A percentile compares a stretch with the other conserved stretches of the same genome.
Conservation (phyloP, 2,797 vertebrate species). For the Acomys russatus region DNA sequence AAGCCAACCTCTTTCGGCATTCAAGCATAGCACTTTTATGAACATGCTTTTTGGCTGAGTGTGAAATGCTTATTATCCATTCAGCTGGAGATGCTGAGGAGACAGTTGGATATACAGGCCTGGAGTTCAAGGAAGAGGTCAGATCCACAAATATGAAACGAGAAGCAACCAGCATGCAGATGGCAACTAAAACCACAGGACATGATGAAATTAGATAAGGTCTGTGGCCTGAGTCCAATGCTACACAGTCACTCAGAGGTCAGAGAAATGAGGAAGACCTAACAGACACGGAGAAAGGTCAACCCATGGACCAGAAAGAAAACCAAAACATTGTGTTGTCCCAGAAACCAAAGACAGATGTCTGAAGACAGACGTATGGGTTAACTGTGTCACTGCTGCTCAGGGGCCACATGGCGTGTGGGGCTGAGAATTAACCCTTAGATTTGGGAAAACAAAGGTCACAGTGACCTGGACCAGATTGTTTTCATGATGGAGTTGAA, state of each 20-base stretch:
- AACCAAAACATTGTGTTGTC: not conserved
- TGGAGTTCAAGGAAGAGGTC: slow-evolving; percentile 62
- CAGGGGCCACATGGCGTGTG: not conserved
- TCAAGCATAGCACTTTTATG: not conserved
- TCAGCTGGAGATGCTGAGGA: not conserved
- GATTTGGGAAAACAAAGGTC: not conserved
- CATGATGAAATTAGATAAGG: slow-evolving; percentile 24
- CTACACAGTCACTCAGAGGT: not conserved
- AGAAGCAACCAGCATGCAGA: slow-evolving; percentile 53
- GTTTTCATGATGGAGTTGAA: not conserved
- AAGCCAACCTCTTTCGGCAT: not conserved
- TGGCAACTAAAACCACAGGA: not conserved
- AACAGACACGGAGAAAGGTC: slow-evolving; percentile 10
- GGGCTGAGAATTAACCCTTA: not conserved
- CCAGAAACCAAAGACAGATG: not conserved
- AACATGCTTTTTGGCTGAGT: slow-evolving; percentile 38
- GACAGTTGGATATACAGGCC: slow-evolving; percentile 7
- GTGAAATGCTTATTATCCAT: slow-evolving; percentile 56
- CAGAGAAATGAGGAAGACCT: slow-evolving; percentile 9
- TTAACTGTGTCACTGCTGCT: not conserved
- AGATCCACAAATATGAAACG: slow-evolving; percentile 16
- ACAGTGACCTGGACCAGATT: not conserved
- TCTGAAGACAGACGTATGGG: not conserved
- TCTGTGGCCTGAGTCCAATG: slow-evolving; percentile 1
- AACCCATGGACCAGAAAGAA: not conserved